Evolutionary conservation across 1,140 invertebrate genomes (phyloP).

Genomic region (Microvelia longipes): DNA sequence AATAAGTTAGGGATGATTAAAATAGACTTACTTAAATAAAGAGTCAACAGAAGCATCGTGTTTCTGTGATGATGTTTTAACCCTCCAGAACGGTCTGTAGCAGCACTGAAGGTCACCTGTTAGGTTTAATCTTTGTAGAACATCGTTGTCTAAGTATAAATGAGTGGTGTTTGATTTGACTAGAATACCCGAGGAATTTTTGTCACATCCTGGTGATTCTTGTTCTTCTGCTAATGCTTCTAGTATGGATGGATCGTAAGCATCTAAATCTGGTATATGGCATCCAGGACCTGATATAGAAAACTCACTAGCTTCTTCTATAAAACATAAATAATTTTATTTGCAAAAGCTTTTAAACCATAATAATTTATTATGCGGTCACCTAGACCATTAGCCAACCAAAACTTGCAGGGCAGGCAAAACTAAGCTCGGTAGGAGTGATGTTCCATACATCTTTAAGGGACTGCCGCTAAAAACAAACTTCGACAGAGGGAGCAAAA

Average conservation of each 20-base stretch:
- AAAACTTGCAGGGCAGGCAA: no score
- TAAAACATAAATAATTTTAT: not conserved
- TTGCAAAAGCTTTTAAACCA: no score
- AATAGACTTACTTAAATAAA: not conserved
- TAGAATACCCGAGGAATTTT: slow-evolving; percentile 4
- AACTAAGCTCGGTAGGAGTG: no score
- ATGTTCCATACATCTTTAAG: no score
- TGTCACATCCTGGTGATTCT: slow-evolving; percentile 12
- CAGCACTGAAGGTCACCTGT: slow-evolving; percentile 19
- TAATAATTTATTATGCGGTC: no score
- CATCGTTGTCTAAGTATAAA: slow-evolving; percentile 15
- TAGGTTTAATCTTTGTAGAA: slow-evolving; percentile 3
- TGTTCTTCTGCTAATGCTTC: slow-evolving; percentile 11
- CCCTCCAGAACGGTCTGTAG: slow-evolving; percentile 37
- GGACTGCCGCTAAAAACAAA: no score
- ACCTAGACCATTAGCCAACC: no score
- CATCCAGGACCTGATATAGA: slow-evolving; percentile 37
- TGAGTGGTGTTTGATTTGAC: slow-evolving; percentile 19
- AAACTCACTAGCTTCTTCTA: not conserved
- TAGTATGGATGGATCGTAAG: slow-evolving; percentile 38
- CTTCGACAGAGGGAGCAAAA: no score
- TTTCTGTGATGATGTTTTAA: slow-evolving; percentile 11
- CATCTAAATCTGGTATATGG: slow-evolving; percentile 57
- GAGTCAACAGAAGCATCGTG: not conserved
- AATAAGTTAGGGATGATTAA: no score